A percentile compares a stretch with the other conserved stretches of the same genome.
Evolutionary conservation across 1,140 invertebrate genomes (phyloP).

Genomic region (Drosophila pectinifera): DNA sequence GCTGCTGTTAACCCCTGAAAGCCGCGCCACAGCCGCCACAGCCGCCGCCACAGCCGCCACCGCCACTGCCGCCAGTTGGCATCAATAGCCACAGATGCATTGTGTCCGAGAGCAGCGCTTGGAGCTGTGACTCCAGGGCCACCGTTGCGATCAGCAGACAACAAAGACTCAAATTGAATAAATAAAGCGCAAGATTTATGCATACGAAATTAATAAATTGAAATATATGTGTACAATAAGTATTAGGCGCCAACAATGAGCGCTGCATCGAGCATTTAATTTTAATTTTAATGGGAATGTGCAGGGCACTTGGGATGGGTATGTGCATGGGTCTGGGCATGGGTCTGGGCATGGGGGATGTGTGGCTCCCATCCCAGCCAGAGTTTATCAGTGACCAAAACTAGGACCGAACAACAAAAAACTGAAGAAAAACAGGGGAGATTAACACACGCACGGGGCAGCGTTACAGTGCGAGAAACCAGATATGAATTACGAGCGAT

Average conservation of each 20-base stretch:
- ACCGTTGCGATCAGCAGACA: constrained; percentile 69
- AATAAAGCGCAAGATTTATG: constrained; percentile 81
- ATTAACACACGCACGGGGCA: constrained; percentile 61
- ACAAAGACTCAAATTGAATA: constrained; percentile 83
- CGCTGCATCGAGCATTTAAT: constrained; percentile 70
- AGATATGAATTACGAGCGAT: constrained; percentile 81
- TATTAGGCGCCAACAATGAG: constrained; percentile 71
- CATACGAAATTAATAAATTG: constrained; percentile 83
- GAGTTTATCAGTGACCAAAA: constrained; percentile 58
- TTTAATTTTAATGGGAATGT: constrained; percentile 40
- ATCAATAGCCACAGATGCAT: constrained; percentile 34
- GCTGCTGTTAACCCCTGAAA: constrained; percentile 7
- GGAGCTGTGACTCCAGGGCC: constrained; percentile 49
- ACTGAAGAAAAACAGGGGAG: constrained; percentile 41
- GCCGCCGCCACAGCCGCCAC: neutral
- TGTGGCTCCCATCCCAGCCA: constrained; percentile 15
- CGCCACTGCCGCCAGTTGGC: neutral
- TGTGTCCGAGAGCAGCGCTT: constrained; percentile 37
- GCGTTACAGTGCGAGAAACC: constrained; percentile 66
- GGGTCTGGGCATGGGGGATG: neutral
- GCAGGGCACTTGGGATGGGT: neutral
- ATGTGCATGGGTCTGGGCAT: neutral
- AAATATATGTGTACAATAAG: constrained; percentile 72
- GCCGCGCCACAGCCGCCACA: too few species aligned
- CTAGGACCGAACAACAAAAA: constrained; percentile 23